Percentiles rank a stretch among this genome's conserved stretches.
phyloP scores from a whole-genome alignment of 2,888 invertebrate species.

The Eurytoma adleriae region DNA sequence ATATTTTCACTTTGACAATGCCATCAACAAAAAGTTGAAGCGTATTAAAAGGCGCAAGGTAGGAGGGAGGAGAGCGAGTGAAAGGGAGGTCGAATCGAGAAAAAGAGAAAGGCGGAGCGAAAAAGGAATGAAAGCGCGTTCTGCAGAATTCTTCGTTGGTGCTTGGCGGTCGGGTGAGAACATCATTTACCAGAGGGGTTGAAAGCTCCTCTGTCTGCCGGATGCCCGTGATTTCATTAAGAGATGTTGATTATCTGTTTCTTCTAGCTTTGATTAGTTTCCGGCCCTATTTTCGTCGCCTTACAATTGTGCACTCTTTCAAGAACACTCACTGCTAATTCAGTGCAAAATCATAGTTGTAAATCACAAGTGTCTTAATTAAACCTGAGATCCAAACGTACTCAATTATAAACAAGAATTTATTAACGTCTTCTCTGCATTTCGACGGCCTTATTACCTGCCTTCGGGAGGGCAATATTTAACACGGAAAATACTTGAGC shows the following conservation, averaged over 20 bases:
- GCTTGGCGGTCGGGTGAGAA: constrained; percentile 16
- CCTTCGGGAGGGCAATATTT: too few relatives aligned
- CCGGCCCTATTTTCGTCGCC: not conserved
- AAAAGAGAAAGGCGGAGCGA: constrained; percentile 6
- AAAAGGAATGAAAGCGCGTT: constrained; percentile 15
- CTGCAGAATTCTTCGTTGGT: constrained; percentile 40
- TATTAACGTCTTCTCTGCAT: too few relatives aligned
- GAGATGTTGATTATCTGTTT: constrained; percentile 25
- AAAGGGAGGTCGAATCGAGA: constrained; percentile 21
- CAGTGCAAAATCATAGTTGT: too few relatives aligned
- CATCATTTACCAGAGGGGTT: constrained; percentile 32
- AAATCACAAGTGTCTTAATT: too few relatives aligned
- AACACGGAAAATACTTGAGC: too few relatives aligned
- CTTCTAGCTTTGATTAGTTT: not conserved
- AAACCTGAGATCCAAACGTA: too few relatives aligned
- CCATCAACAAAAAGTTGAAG: too few relatives aligned
- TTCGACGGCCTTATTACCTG: too few relatives aligned
- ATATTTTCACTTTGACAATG: too few relatives aligned
- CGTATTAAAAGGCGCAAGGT: not conserved
- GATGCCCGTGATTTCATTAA: constrained; percentile 37
- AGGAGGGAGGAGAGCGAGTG: constrained; percentile 15
- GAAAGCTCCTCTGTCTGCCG: constrained; percentile 27
- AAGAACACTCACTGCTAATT: too few relatives aligned
- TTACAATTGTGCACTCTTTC: not conserved
- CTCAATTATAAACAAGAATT: too few relatives aligned